Evolutionary conservation across 2,113 vertebrate species (phyloP).

Genomic region (Ammospiza caudacuta): DNA sequence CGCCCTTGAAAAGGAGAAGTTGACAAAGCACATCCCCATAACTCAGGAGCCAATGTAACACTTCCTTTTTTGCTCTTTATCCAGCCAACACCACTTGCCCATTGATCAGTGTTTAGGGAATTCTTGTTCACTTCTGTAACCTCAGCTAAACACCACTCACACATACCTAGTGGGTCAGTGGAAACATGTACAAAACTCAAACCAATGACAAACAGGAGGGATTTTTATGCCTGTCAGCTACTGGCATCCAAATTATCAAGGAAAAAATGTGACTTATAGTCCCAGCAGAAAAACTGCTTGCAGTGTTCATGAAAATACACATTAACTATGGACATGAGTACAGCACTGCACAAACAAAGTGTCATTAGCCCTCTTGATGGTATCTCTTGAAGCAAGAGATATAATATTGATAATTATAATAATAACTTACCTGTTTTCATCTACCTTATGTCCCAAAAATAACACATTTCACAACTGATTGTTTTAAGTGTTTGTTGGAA

Average conservation of each 20-base stretch:
- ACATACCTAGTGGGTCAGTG: neutral
- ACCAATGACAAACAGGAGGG: neutral
- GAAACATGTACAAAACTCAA: neutral
- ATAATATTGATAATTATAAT: neutral
- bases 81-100: neutral
- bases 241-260: neutral
- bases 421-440: neutral
- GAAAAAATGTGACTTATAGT: neutral
- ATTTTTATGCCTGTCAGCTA: neutral
- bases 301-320: neutral
- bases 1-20: neutral
- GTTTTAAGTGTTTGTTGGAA: neutral
- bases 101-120: neutral
- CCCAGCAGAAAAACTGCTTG: neutral
- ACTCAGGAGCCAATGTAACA: neutral
- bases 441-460: neutral
- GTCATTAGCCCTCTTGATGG: neutral
- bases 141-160: neutral
- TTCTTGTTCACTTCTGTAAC: neutral
- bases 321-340: neutral
- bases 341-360: neutral
- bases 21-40: neutral
- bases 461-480: neutral
- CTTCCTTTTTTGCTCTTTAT: rapidly evolving
- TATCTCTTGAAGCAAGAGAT: neutral